Evolutionary conservation across 2,113 vertebrate genomes (phyloP).

Genomic region (Cebidichthys violaceus): DNA sequence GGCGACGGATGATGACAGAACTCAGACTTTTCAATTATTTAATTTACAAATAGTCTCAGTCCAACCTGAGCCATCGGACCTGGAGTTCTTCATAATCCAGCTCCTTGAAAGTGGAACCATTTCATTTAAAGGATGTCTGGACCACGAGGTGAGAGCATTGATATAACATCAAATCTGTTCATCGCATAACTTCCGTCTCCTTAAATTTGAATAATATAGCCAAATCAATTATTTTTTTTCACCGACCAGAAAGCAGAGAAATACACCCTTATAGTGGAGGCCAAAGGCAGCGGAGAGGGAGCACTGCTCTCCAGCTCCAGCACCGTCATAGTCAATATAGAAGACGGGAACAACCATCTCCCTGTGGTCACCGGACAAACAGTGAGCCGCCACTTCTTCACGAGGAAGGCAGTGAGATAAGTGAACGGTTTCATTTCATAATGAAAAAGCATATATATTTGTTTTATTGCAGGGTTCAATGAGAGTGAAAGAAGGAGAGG

Average conservation of each 20-base stretch:
- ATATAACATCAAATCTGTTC: neutral
- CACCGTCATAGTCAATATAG: slow-evolving; percentile 66
- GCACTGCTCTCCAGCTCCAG: slow-evolving; percentile 63
- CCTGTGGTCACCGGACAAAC: slow-evolving; percentile 58
- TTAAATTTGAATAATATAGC: neutral
- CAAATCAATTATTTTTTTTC: neutral
- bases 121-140: slow-evolving; percentile 80
- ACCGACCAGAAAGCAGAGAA: slow-evolving; percentile 52
- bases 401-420: neutral
- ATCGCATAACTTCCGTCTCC: neutral
- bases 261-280: slow-evolving; percentile 74
- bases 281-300: slow-evolving; percentile 63
- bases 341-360: slow-evolving; percentile 72
- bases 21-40: slow-evolving; percentile 39
- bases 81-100: slow-evolving; percentile 72
- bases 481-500: slow-evolving; percentile 62
- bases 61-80: slow-evolving; percentile 51
- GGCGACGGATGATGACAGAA: slow-evolving; percentile 57
- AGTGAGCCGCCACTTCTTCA: slow-evolving; percentile 52
- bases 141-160: slow-evolving; percentile 74
- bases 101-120: neutral
- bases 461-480: slow-evolving; percentile 41
- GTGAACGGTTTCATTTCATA: neutral
- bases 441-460: neutral
- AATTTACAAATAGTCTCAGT: slow-evolving; percentile 66